Evolutionary conservation across 1,140 invertebrate genomes (phyloP), one percentile per base, ranked within the genome.

Genomic region (Lepidurus arcticus): DNA sequence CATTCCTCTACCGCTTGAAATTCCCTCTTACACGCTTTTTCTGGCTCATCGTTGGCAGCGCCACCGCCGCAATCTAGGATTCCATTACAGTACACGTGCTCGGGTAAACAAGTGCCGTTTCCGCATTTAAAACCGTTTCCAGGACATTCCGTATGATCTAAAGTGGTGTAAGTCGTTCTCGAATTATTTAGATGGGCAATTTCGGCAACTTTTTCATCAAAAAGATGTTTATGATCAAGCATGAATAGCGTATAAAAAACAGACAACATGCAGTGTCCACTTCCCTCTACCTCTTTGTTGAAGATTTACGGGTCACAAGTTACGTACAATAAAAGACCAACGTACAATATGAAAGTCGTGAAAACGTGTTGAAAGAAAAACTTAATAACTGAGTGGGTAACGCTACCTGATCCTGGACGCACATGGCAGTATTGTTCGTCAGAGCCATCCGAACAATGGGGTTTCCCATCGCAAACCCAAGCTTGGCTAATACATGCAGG

Each of bases 81-180:
- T 0, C 93, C 93, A 84, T 96, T 96, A 85, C 94, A 96, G 85
- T 95, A 95, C 83, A 94, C 92, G 83, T 94, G 94, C 81, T 93
- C 93, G 0, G 94, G 93, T 65, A 95, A 84, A 82, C 94, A 96
- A 81, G 93, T 91, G 5, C 94, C 93, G 80, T 92, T 92, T 77
- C 88, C 89, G 83, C 94, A 96, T 78, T 91, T 89, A 85, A 94
- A 94, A 1, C 93, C 92, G 80, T 93, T 89, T 53, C 89, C 86
- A n/a, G 93, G 93, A 83, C 93, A 94, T 44, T 88, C 84, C 84
- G 79, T 43, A 21, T 26, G 16, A 13, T n/a, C 53, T 65, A 34
- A 34, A 34, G 3, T 34, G 4, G 34, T 34, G 34, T 34, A 34
- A 34, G 34, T 3, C 4, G 34, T 34, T 34, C 3, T 3, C 2